Percentiles rank a stretch among this genome's conserved stretches.
phyloP scores from a whole-genome alignment of 1,140 invertebrate species.

The Pseudomyrmex flavicornis region DNA sequence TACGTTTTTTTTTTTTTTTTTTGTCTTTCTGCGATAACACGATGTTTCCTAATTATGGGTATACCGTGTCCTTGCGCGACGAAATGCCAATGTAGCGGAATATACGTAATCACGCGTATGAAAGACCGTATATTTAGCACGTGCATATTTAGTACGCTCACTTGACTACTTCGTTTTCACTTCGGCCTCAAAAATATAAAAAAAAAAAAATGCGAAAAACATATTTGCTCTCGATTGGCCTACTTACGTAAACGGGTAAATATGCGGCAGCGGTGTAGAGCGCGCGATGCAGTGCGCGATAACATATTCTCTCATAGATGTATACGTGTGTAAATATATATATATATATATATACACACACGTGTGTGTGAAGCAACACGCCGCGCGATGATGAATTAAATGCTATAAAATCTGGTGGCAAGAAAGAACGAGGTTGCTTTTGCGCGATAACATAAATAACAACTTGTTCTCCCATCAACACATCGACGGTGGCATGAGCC shows the following conservation, averaged over 20 bases:
- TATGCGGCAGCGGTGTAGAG: not conserved
- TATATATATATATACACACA: too few species aligned
- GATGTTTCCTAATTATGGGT: conserved; percentile 19
- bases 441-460: conserved; percentile 17
- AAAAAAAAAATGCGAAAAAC: not conserved
- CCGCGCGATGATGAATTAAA: conserved; percentile 27
- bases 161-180: not conserved
- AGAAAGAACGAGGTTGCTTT: not conserved
- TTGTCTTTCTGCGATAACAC: not conserved
- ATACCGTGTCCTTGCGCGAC: not conserved
- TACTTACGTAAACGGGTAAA: not conserved
- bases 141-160: not conserved
- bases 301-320: not conserved
- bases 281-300: not conserved
- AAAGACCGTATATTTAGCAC: not conserved
- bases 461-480: conserved; percentile 24
- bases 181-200: not conserved
- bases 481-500: not conserved
- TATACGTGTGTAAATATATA: not conserved
- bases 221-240: not conserved
- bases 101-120: not conserved
- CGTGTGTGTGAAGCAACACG: not conserved
- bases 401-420: conserved; percentile 38
- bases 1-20: too few species aligned
- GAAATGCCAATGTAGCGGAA: conserved; percentile 3